Evolutionary conservation across 1,140 invertebrate genomes (phyloP), one percentile per base, ranked within the genome.

Genomic region (Doryteuthis pealeii): DNA sequence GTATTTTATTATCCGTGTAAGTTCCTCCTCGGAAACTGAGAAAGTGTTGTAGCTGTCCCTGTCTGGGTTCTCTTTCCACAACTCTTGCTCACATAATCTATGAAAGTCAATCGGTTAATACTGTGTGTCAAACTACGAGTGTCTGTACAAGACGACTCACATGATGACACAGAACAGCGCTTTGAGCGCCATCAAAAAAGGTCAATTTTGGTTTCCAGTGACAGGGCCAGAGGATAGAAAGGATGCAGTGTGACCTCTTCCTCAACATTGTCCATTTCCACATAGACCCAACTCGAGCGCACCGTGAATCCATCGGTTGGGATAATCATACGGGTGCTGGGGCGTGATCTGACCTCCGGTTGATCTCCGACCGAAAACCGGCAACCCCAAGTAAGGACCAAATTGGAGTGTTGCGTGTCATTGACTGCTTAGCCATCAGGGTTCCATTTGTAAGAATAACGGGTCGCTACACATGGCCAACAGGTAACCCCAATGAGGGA

Each of bases 61-160:
- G 69, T 86, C 83, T 18, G 85, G 85, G 58, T 86, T 84, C 35
- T 85, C 85, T 68, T 81, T 82, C 85, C 85, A 86, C 65, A 86
- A 75, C 15, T 80, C 81, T 72, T 67, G 8, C 79, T 77, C 26
- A 80, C 74, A 35, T 70, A n/a, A 70, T 70, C 33, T 26, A 70
- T 33, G 33, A 70, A 35, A 31, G 31, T 31, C 33, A 70, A 70
- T 10, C 31, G 8, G 18, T 26, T 28, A 22, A 72, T 28, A 18
- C 71, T 40, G 71, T 18, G 71, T 58, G 30, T 54, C n/a, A 22
- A 4, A 40, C n/a, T 10, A 18, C 18, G 30, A 26, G 43, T 15
- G 15, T 14, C n/a, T 35, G n/a, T 40, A 26, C 43, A n/a, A n/a
- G 30, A 71, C 10, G 71, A 71, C 26, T 43, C 32, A n/a, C 26